phyloP scores from a whole-genome alignment of 1,140 invertebrate species.

The Procambarus clarkii region DNA sequence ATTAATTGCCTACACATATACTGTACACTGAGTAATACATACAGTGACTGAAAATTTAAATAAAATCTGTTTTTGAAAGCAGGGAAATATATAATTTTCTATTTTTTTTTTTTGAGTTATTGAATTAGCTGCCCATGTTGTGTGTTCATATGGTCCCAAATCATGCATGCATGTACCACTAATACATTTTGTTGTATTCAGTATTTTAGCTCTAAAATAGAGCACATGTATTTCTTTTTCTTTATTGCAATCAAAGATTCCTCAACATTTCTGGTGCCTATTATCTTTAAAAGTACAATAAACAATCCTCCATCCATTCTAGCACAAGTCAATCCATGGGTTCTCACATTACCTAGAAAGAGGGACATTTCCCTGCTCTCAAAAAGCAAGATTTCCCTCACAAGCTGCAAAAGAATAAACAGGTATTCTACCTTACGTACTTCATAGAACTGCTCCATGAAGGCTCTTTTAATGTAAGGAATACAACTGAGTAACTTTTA shows the following conservation, averaged over 20 bases:
- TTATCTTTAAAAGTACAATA: not conserved
- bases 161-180: not conserved
- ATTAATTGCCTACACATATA: slow-evolving; percentile 17
- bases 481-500: too few species aligned
- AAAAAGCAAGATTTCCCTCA: not conserved
- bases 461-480: too few species aligned
- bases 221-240: not conserved
- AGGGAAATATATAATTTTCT: not conserved
- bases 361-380: slow-evolving; percentile 12
- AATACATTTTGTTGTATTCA: not conserved
- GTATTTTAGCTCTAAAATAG: not conserved
- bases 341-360: not conserved
- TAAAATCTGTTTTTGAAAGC: not conserved
- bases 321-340: not conserved
- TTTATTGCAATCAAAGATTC: slow-evolving; percentile 12
- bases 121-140: not conserved
- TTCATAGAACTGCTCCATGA: not conserved
- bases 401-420: not conserved
- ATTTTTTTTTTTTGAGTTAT: too few species aligned
- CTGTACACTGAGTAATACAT: slow-evolving; percentile 11
- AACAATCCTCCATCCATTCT: not conserved
- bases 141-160: not conserved
- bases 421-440: not conserved
- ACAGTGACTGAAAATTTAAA: not conserved
- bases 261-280: slow-evolving; percentile 13